phyloP scores from a whole-genome alignment of 2,888 invertebrate genomes.

The Axea sp. region DNA sequence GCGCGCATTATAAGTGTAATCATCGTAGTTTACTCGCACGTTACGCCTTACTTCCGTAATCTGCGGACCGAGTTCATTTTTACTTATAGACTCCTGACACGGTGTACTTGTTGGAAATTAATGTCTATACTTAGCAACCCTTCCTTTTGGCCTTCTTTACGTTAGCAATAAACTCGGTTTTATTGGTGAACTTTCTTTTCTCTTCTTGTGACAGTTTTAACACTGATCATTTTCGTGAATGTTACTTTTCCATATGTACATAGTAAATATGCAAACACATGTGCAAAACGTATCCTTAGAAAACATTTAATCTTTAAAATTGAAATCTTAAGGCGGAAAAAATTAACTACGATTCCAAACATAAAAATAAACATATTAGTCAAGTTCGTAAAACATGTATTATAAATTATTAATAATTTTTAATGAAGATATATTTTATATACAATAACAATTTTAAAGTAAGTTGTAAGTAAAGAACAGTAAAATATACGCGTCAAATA shows the following conservation, averaged over 20 bases:
- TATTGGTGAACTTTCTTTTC: conserved; percentile 19
- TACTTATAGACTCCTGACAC: conserved; percentile 41
- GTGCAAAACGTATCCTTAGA: neutral
- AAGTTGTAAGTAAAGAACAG: no score
- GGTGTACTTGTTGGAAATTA: conserved; percentile 38
- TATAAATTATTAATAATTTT: no score
- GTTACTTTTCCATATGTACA: neutral
- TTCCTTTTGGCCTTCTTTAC: conserved; percentile 39
- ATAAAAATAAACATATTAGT: no score
- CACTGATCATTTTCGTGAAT: neutral
- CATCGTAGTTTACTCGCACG: conserved; percentile 66
- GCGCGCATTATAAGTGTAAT: conserved; percentile 67
- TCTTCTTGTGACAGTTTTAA: conserved; percentile 5
- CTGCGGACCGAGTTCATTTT: conserved; percentile 50
- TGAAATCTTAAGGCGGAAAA: no score
- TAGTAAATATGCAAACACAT: neutral
- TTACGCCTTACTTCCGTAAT: conserved; percentile 67
- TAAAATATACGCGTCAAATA: no score
- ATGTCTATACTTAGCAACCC: conserved; percentile 29
- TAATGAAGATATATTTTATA: no score
- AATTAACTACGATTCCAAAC: no score
- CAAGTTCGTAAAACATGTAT: no score
- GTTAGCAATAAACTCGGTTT: neutral
- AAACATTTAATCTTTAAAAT: no score
- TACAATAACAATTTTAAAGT: no score